Base-by-base conservation (phyloP, 1,140 invertebrate species). In the Thalassaphorura encarpata region DNA sequence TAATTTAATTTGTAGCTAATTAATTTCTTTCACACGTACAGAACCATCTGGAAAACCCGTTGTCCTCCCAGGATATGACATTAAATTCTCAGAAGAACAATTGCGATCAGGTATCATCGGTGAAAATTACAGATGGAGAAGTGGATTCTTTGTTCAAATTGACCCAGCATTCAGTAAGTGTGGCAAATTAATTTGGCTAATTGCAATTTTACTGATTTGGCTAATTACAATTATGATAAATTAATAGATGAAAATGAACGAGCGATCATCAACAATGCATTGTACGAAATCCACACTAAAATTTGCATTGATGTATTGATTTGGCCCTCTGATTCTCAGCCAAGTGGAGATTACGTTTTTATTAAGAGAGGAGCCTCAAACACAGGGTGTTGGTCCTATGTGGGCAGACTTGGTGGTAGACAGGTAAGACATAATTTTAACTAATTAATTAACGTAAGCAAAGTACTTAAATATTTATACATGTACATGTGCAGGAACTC, bases 351-450 rank as follows among this genome's bases (percentile, higher is more conserved):
- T 31, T 62, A 49, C 24, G 60, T 58, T 28, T 55, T 39, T 18
- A 58, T 62, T 36, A 13, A 55, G n/a, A 36, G 52, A 6, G 60
- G 60, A 11, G 56, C 26, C 21, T 16, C 19, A 1, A 45, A 39
- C 0, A 50, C 39, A 1, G 60, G 60, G 0, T 62, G 60, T 40
- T 58, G 56, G 52, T 58, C 55, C 13, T 54, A 55, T 24, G 55
- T 62, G 36, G 60, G 60, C 5, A 43, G 29, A 42, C 39, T 24
- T 2, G 60, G 60, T 16, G 60, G 60, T 18, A 3, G 52, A 19
- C n/a, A n/a, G n/a, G n/a, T n/a, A n/a, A n/a, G n/a, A n/a, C n/a
- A n/a, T n/a, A n/a, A 23, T 41, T 52, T n/a, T 40, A 11, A 11
- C 24, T 24, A 26, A 23, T 11, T 41, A 50, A 16, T 11, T n/a